These are phyloP conservation scores for Halcyon senegalensis DNA, from an alignment of 2,113 vertebrate species.

Conservation along the genomic window DNA sequence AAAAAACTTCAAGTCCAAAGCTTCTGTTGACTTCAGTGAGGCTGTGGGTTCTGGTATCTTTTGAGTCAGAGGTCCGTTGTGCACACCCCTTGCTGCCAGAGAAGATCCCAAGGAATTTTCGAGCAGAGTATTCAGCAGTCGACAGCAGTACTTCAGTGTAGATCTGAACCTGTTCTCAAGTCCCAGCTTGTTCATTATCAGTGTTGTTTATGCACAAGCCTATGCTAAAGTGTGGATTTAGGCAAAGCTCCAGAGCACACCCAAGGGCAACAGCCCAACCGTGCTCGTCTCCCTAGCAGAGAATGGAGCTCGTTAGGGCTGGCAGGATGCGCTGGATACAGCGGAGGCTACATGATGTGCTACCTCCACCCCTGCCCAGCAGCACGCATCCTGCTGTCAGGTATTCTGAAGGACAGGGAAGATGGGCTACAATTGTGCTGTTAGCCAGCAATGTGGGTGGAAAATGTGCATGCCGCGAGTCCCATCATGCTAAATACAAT, in stretches of 20 bases:
- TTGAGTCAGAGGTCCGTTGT: not conserved
- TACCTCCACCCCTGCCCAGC: not conserved
- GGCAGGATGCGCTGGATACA: not conserved
- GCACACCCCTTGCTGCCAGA: not conserved
- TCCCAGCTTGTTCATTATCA: conserved; percentile 6
- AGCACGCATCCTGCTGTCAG: not conserved
- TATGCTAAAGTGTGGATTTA: conserved; percentile 22
- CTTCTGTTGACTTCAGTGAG: not conserved
- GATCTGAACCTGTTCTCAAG: conserved; percentile 10
- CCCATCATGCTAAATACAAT: not conserved
- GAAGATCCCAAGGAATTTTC: not conserved
- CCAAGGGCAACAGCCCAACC: not conserved
- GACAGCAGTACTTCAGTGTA: not conserved
- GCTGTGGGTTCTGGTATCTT: not conserved
- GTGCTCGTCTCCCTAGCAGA: not conserved
- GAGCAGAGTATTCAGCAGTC: not conserved
- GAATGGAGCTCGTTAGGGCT: accelerated
- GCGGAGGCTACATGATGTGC: accelerated
- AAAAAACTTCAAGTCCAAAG: not conserved
- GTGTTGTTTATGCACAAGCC: conserved; percentile 34
- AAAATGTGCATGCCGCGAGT: not conserved
- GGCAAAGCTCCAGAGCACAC: conserved; percentile 48
- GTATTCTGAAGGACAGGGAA: not conserved
- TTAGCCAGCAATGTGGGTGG: not conserved
- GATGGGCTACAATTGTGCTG: not conserved